Evolutionary conservation across 2,888 invertebrate species (phyloP).

Genomic region (Eilema caniola): DNA sequence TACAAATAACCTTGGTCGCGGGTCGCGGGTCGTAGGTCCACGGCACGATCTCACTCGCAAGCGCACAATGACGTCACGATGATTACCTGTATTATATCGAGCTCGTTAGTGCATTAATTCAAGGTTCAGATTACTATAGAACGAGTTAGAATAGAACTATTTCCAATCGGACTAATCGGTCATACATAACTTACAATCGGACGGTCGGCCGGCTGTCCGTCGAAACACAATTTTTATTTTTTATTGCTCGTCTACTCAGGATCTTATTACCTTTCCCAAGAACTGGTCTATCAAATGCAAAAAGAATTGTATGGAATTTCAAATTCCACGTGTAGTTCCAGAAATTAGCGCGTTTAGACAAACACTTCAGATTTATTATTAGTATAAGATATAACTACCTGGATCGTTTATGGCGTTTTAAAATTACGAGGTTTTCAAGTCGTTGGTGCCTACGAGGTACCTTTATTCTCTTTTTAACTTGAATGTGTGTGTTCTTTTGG

Average conservation of each 20-base stretch:
- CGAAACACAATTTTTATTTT: background rate
- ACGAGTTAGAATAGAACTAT: background rate
- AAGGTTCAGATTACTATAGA: background rate
- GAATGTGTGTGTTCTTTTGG: background rate
- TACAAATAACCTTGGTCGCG: background rate
- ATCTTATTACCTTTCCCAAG: background rate
- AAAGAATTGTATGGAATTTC: no score
- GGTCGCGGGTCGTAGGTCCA: background rate
- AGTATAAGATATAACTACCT: background rate
- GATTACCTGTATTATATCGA: background rate
- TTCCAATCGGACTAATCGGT: background rate
- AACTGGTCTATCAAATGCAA: background rate
- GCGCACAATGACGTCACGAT: background rate
- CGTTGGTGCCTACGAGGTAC: background rate
- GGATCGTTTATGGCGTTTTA: background rate
- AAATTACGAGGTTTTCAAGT: background rate
- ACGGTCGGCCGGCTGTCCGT: background rate
- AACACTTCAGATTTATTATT: background rate
- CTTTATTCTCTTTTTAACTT: background rate
- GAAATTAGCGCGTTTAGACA: background rate
- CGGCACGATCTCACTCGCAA: background rate
- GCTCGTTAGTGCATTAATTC: background rate
- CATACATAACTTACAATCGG: no score
- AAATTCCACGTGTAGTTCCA: background rate
- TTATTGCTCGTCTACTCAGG: background rate